A percentile compares a stretch with the other conserved stretches of the same genome.
These are phyloP conservation scores for Enteromius mattozi DNA, from an alignment of 2,797 vertebrate genomes.

Conservation along the genomic window DNA sequence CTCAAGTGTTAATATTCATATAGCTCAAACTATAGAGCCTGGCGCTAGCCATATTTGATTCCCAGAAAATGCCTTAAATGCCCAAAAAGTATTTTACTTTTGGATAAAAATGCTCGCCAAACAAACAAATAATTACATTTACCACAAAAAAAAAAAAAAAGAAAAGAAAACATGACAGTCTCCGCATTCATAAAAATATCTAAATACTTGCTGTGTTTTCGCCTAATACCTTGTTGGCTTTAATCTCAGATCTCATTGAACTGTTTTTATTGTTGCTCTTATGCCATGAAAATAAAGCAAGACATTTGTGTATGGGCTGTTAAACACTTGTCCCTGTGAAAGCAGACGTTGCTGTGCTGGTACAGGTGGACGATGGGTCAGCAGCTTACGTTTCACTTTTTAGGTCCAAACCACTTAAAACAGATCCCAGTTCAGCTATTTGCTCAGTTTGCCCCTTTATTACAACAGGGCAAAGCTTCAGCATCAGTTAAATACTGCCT, in stretches of 20 bases:
- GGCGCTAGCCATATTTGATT: background rate
- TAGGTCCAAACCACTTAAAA: slow-evolving; percentile 66
- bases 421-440: slow-evolving; percentile 66
- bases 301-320: slow-evolving; percentile 56
- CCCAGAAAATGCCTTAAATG: background rate
- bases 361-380: slow-evolving; percentile 61
- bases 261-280: slow-evolving; percentile 46
- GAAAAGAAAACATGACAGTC: background rate
- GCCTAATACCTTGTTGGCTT: background rate
- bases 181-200: too few species aligned
- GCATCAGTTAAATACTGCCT: slow-evolving; percentile 28
- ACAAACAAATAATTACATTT: background rate
- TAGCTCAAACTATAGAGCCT: background rate
- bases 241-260: slow-evolving; percentile 39
- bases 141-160: background rate
- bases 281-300: slow-evolving; percentile 59
- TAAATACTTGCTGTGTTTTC: background rate
- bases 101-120: background rate
- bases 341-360: slow-evolving; percentile 67
- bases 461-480: slow-evolving; percentile 34
- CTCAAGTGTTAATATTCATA: background rate
- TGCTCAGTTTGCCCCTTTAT: slow-evolving; percentile 17
- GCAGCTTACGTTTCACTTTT: slow-evolving; percentile 66
- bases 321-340: slow-evolving; percentile 63
- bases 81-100: background rate